Evolutionary conservation across 2,113 vertebrate genomes (phyloP).

Genomic region (Gadus macrocephalus): DNA sequence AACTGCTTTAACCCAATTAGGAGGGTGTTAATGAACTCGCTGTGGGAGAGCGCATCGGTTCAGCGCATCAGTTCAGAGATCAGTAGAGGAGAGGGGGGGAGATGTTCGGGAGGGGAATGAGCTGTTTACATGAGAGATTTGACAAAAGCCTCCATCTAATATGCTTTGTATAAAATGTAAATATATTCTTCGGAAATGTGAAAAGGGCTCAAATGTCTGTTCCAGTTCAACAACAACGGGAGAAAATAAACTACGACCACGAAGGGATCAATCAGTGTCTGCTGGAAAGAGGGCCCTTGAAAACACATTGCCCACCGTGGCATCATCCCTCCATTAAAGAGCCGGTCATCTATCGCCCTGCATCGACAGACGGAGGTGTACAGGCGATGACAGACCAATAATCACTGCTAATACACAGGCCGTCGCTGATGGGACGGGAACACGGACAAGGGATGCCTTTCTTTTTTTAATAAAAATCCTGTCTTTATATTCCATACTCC

Average conservation of each 20-base stretch:
- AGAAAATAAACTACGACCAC: slow-evolving; percentile 30
- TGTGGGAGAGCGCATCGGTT: slow-evolving; percentile 36
- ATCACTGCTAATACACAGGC: slow-evolving; percentile 53
- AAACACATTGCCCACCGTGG: slow-evolving; percentile 48
- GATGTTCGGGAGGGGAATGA: neutral
- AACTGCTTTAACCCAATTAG: slow-evolving; percentile 66
- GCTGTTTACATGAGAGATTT: neutral
- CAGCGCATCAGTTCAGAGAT: slow-evolving; percentile 39
- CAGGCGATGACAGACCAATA: slow-evolving; percentile 41
- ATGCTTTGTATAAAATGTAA: too few species aligned
- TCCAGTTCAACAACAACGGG: slow-evolving; percentile 17
- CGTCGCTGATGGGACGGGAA: neutral
- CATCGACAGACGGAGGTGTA: slow-evolving; percentile 43
- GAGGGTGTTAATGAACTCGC: slow-evolving; percentile 59
- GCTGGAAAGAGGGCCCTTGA: slow-evolving; percentile 47
- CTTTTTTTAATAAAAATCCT: too few species aligned
- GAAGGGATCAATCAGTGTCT: slow-evolving; percentile 55
- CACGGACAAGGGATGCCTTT: neutral
- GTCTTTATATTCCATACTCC: too few species aligned
- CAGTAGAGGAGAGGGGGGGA: neutral
- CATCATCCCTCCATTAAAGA: slow-evolving; percentile 54
- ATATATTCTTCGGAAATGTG: too few species aligned
- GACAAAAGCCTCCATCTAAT: slow-evolving; percentile 41
- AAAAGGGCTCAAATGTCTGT: slow-evolving; percentile 1
- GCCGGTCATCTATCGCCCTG: slow-evolving; percentile 45